Evolutionary conservation across 2,888 invertebrate species (phyloP), one percentile per base, ranked within the genome.

Genomic region (Trichacis sp.): DNA sequence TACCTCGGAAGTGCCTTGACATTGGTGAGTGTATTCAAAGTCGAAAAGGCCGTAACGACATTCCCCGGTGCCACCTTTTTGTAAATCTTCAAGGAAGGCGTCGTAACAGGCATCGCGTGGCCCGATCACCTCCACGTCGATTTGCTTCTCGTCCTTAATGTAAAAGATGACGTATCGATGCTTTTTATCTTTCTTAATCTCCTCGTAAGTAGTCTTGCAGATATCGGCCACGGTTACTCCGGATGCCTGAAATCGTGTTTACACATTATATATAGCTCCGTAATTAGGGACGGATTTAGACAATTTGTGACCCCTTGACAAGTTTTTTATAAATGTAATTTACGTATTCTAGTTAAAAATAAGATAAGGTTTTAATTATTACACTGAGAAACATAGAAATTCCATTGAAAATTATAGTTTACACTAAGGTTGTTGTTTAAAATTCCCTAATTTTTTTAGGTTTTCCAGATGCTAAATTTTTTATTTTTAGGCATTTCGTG

Each of bases 1-100:
- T 75, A 88, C 88, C 84, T 96, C 96, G 75, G 96, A 95, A 80
- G 97, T 97, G 85, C 97, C 97, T 87, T 97, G 96, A 85, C 95
- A 96, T 86, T 96, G 95, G 87, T 97, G 96, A 88, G 95, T 95
- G 87, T 97, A 98, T 87, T 97, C 96, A 84, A 98, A 98, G 86
- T 99, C 98, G 86, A 95, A 98, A 53, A 96, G 91, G 70, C 97
- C 98, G 87, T 98, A 99, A 87, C 98, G 95, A 88, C 98, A 99
- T 87, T 98, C 97, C 53, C 93, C 94, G 69, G 92, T 92, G 75
- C 96, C 97, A 61, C 93, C 95, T 83, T 89, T 88, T 87, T 98
- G 94, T 85, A 99, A 88, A 84, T 97, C 95, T 81, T 93, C 92
- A 76, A 98, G 90, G 89, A 98, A 98, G 84, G 93, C 91, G 79